Evolutionary conservation across 2,797 vertebrate genomes (phyloP).

Genomic region (Coendou prehensilis): DNA sequence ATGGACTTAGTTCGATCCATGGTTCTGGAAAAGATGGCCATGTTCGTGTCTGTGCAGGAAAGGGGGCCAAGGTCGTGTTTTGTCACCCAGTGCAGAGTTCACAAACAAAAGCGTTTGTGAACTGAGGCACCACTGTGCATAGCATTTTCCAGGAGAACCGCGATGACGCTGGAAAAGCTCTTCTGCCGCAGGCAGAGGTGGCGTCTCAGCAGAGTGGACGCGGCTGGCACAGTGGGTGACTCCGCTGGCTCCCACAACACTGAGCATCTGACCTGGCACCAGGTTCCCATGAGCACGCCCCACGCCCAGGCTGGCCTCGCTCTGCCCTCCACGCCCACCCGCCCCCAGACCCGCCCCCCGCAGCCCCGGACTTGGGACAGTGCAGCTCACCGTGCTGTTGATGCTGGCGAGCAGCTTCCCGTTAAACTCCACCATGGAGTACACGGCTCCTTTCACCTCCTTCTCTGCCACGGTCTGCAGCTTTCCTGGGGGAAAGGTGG

Average conservation of each 20-base stretch:
- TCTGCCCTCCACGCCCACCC: background rate
- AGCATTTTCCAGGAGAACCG: fast-evolving
- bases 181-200: background rate
- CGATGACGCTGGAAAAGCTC: background rate
- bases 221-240: too few species aligned
- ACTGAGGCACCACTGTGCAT: background rate
- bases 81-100: background rate
- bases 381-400: conserved; percentile 95
- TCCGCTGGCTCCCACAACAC: too few species aligned
- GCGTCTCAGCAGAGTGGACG: background rate
- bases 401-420: conserved; percentile 99
- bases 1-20: background rate
- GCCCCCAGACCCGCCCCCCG: too few species aligned
- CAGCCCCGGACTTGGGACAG: background rate
- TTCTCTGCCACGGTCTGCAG: conserved; percentile 99
- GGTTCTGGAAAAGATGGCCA: background rate
- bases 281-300: too few species aligned
- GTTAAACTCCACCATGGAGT: conserved; percentile 99
- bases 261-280: too few species aligned
- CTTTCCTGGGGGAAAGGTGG: conserved; percentile 91
- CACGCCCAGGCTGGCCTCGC: background rate
- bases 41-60: background rate
- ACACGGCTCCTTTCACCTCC: conserved; percentile 98
- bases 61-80: background rate
- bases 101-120: background rate